Evolutionary conservation across 2,888 invertebrate species (phyloP), one percentile per base, ranked within the genome.

Genomic region (Pachydiplax longipennis): DNA sequence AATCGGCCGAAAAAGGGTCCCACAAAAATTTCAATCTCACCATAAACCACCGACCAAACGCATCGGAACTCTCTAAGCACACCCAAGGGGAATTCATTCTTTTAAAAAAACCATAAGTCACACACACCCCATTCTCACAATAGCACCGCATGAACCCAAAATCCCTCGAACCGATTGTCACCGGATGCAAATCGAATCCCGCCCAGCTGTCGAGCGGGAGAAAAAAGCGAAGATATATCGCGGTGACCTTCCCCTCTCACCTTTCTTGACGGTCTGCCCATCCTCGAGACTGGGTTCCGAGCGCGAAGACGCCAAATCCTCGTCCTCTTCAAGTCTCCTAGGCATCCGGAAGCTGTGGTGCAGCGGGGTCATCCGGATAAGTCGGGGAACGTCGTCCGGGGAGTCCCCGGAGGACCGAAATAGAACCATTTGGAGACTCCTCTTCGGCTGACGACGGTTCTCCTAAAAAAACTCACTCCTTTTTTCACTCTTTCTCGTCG

Each of bases 361-460:
- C 80, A 95, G 94, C 91, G 95, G 95, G 81, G 95, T 95, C 95
- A 95, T 95, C 91, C 95, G 95, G 93, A 95, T 93, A 92, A 95
- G 93, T 92, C 95, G 95, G 93, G 95, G 96, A 93, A 95, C 95
- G 93, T 95, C 95, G 92, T 94, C 95, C 90, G 92, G 73, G 73
- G 73, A 93, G 90, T 94, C 94, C 91, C 94, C 94, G 90, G 93
- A 94, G 93, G 91, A 94, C 94, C 95, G 95, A 87, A 87, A 87
- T 61, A 87, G 87, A 61, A 87, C 87, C 87, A 87, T 87, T 73
- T 31, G 73, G 31, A 73, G 73, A 31, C 12, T 22, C 73, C 65
- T 22, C 44, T 65, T 73, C 73, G 31, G 12, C 31, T 22, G 31
- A 31, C 31, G 73, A 73, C 12, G 31, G 25, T 8, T 31, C 73